Percentiles rank a stretch among this genome's conserved stretches.
Conservation (phyloP, 2,113 vertebrate genomes). For the Thalassarche chlororhynchos region DNA sequence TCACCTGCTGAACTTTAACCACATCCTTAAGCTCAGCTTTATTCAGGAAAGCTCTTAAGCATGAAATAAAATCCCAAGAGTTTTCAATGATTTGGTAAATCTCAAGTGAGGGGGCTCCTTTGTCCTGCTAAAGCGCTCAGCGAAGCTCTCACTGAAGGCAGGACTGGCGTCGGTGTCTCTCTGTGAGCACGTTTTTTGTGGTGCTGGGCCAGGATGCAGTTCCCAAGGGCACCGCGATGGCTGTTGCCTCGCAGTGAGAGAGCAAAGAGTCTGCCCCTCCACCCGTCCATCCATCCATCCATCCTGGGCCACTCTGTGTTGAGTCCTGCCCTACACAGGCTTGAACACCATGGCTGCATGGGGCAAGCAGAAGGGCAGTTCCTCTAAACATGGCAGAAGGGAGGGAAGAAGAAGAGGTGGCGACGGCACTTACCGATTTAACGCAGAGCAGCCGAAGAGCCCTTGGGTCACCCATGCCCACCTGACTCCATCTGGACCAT, state of each 20-base stretch:
- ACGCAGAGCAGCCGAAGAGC: neutral
- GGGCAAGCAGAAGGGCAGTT: neutral
- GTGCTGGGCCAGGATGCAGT: neutral
- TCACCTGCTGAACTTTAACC: neutral
- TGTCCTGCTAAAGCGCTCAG: neutral
- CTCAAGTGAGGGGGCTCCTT: neutral
- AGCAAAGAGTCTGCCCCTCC: neutral
- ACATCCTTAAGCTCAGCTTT: neutral
- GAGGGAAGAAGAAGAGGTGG: neutral
- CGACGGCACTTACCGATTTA: fast-evolving
- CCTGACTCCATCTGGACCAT: neutral
- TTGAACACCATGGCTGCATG: neutral
- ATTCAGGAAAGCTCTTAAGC: neutral
- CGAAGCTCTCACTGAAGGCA: neutral
- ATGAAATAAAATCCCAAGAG: neutral
- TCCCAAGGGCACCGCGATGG: neutral
- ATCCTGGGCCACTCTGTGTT: neutral
- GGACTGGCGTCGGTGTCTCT: neutral
- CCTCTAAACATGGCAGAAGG: neutral
- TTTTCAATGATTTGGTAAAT: neutral
- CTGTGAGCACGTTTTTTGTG: fast-evolving
- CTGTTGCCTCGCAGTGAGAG: neutral
- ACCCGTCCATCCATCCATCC: neutral
- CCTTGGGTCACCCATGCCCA: neutral
- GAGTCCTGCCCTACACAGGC: neutral